phyloP scores from a whole-genome alignment of 2,113 vertebrate species.

The Struthidea cinerea region DNA sequence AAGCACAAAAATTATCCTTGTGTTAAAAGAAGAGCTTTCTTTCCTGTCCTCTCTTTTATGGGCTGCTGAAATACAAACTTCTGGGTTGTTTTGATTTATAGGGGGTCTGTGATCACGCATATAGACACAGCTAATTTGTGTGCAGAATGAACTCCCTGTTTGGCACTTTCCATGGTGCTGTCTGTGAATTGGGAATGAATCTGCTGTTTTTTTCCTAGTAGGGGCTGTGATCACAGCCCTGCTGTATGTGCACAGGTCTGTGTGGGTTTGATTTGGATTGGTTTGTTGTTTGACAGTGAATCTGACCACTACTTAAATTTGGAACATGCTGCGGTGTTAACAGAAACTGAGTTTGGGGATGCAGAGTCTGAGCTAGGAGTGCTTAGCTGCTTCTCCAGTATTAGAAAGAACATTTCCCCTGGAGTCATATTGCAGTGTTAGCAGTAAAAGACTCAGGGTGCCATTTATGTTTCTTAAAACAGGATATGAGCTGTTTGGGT shows the following conservation, averaged over 20 bases:
- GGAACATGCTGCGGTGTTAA: background rate
- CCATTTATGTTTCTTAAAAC: conserved; percentile 19
- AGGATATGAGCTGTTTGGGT: conserved; percentile 95
- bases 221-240: background rate
- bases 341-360: background rate
- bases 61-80: background rate
- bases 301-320: background rate
- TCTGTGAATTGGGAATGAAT: background rate
- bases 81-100: background rate
- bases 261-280: background rate
- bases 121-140: background rate
- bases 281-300: background rate
- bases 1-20: background rate
- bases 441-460: background rate
- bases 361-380: background rate
- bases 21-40: background rate
- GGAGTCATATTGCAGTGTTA: background rate
- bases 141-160: background rate
- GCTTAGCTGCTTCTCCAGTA: background rate
- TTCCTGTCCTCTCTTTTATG: background rate
- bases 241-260: background rate
- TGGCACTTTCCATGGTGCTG: background rate
- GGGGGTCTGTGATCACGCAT: background rate
- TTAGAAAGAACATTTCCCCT: background rate
- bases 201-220: background rate